These are phyloP conservation scores for Bambusicola thoracicus DNA, from an alignment of 2,113 vertebrate genomes.

Conservation along the genomic window DNA sequence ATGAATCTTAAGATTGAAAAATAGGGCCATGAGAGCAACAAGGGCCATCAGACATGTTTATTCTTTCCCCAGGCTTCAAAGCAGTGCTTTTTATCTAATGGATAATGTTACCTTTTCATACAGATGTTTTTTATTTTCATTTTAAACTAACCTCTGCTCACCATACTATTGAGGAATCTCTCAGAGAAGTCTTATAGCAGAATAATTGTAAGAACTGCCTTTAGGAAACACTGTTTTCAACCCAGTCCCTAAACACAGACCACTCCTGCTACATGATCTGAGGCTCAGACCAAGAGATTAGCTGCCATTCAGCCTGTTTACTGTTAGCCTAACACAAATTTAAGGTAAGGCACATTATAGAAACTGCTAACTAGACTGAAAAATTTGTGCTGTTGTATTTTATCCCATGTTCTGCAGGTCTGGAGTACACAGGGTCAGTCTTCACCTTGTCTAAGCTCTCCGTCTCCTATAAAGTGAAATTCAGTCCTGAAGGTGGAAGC, in stretches of 20 bases:
- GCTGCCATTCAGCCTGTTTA: neutral
- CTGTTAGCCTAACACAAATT: neutral
- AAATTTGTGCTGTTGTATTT: neutral
- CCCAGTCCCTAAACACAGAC: neutral
- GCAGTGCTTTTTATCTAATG: neutral
- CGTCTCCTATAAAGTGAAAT: neutral
- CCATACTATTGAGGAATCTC: neutral
- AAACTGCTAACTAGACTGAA: neutral
- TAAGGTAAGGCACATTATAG: neutral
- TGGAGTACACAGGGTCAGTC: neutral
- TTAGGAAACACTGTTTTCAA: neutral
- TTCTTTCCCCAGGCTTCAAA: neutral
- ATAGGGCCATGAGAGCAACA: neutral
- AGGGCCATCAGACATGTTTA: neutral
- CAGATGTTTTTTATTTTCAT: neutral
- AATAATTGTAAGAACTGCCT: neutral
- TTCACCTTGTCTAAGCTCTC: neutral
- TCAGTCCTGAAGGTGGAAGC: neutral
- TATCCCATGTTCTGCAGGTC: neutral
- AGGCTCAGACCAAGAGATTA: neutral
- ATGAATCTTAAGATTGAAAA: neutral
- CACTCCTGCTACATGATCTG: neutral
- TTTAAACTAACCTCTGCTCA: neutral
- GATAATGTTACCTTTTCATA: neutral
- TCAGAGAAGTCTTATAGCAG: neutral